These are phyloP conservation scores for Gymnorhina tibicen DNA, from an alignment of 2,113 vertebrate species.

Conservation along the genomic window DNA sequence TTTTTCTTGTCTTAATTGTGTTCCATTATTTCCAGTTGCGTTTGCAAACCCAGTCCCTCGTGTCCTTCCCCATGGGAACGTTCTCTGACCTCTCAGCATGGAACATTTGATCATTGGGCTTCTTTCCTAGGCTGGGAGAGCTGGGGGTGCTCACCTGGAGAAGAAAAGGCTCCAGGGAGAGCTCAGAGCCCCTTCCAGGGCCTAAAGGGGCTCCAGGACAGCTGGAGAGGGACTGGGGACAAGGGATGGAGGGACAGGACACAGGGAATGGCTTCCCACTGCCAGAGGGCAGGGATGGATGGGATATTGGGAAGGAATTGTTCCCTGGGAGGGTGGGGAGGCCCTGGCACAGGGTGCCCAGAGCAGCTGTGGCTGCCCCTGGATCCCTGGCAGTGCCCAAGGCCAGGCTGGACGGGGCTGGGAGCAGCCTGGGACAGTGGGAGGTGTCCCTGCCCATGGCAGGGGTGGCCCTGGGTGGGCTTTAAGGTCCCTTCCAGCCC, in stretches of 20 bases:
- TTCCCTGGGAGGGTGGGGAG: neutral
- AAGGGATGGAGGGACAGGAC: neutral
- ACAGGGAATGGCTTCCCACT: neutral
- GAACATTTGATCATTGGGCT: neutral
- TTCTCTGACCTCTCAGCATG: neutral
- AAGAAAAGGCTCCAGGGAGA: neutral
- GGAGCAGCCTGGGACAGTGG: neutral
- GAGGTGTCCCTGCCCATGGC: neutral
- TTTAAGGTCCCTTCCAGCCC: neutral
- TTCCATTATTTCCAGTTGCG: neutral
- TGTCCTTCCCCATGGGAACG: neutral
- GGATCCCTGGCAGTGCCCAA: neutral
- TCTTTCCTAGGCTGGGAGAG: neutral
- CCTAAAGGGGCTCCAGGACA: neutral
- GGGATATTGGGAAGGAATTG: neutral
- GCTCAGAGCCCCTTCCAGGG: neutral
- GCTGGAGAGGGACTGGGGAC: neutral
- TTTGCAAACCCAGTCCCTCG: neutral
- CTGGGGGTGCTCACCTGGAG: neutral
- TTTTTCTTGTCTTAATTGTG: neutral
- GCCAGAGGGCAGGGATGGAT: accelerated
- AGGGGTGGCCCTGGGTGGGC: neutral
- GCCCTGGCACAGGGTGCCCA: neutral
- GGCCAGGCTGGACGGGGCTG: neutral
- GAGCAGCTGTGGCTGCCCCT: neutral